Percentiles rank a stretch among this genome's conserved stretches.
phyloP scores from a whole-genome alignment of 1,140 invertebrate genomes.

The Heliconius himera region DNA sequence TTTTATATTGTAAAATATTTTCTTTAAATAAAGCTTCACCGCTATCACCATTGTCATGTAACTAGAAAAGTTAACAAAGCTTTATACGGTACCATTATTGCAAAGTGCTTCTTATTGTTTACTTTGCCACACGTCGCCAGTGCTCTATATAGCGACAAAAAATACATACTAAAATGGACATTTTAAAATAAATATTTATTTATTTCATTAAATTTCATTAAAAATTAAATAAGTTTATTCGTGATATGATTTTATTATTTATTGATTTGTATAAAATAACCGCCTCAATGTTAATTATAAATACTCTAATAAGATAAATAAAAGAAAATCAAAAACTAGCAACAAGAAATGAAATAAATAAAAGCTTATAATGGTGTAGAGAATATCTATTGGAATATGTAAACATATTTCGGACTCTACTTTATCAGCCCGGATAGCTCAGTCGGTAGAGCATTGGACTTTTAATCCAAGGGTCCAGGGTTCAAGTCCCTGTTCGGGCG shows the following conservation, averaged over 20 bases:
- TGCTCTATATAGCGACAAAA: constrained; percentile 11
- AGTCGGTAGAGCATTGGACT: constrained; percentile 47
- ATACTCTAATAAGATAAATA: no score
- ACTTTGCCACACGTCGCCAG: constrained; percentile 13
- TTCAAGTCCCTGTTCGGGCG: constrained; percentile 45
- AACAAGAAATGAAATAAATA: no score
- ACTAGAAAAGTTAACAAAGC: constrained; percentile 47
- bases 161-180: background rate
- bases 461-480: constrained; percentile 47
- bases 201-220: background rate
- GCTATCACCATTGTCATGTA: constrained; percentile 17
- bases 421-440: constrained; percentile 38
- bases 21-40: constrained; percentile 1
- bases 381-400: background rate
- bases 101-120: constrained; percentile 30
- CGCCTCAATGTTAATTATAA: no score
- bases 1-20: background rate
- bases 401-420: background rate
- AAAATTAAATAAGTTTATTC: no score
- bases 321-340: no score
- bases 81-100: constrained; percentile 36
- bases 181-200: constrained; percentile 1
- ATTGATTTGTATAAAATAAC: no score
- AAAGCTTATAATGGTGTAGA: no score
- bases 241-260: no score